Evolutionary conservation across 2,113 vertebrate species (phyloP).

Genomic region (Crotalus horridus): DNA sequence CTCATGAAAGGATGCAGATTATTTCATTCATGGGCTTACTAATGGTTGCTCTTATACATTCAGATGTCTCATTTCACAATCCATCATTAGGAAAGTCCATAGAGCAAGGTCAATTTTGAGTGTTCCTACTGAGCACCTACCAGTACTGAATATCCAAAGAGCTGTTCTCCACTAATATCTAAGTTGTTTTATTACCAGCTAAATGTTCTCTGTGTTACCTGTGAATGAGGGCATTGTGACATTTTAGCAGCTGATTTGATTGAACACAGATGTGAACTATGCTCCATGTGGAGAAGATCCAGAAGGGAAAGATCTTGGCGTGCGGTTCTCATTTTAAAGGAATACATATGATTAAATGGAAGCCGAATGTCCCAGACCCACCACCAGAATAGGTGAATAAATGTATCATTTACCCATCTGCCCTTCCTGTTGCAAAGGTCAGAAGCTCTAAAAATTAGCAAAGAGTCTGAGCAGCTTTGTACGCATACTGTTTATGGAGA

Average conservation of each 20-base stretch:
- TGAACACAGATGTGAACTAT: slow-evolving; percentile 70
- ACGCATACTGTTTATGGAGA: not conserved
- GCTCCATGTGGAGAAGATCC: slow-evolving; percentile 63
- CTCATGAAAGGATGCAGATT: slow-evolving; percentile 32
- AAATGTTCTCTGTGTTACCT: slow-evolving; percentile 71
- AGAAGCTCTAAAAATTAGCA: not conserved
- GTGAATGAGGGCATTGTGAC: slow-evolving; percentile 77
- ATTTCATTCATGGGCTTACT: slow-evolving; percentile 47
- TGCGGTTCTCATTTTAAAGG: slow-evolving; percentile 55
- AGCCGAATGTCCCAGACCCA: slow-evolving; percentile 22
- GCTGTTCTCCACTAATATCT: slow-evolving; percentile 52
- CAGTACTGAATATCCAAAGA: slow-evolving; percentile 54
- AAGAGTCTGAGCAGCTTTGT: not conserved
- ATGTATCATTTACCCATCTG: not conserved
- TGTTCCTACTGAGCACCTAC: slow-evolving; percentile 20
- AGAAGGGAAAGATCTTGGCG: slow-evolving; percentile 34
- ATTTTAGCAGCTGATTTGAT: slow-evolving; percentile 69
- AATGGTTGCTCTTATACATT: slow-evolving; percentile 46
- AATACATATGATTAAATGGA: slow-evolving; percentile 40
- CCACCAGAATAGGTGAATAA: slow-evolving; percentile 7
- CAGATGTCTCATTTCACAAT: slow-evolving; percentile 37
- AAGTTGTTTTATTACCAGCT: slow-evolving; percentile 72
- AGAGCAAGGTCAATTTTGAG: slow-evolving; percentile 29
- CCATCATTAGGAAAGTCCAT: slow-evolving; percentile 21
- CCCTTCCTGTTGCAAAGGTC: not conserved